Conservation (phyloP, 2,797 vertebrate genomes). For the Molothrus aeneus region DNA sequence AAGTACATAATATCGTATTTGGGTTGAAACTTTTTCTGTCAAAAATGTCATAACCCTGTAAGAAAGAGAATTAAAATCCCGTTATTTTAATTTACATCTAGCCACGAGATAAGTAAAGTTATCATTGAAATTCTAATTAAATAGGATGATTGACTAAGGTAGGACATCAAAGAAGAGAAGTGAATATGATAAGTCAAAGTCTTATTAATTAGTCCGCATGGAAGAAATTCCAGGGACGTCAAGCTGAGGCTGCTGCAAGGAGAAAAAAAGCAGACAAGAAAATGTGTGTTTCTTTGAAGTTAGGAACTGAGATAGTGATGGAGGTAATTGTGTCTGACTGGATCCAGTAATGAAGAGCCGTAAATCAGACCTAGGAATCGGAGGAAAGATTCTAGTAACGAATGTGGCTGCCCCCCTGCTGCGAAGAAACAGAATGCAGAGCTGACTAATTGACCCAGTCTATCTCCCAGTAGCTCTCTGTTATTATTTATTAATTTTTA, state of each 20-base stretch:
- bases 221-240: constrained; percentile 84
- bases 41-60: constrained; percentile 75
- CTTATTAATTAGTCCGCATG: constrained; percentile 87
- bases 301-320: constrained; percentile 80
- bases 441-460: constrained; percentile 92
- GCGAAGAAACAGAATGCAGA: constrained; percentile 87
- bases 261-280: constrained; percentile 81
- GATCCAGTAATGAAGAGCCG: constrained; percentile 90
- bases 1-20: constrained; percentile 73
- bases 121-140: constrained; percentile 87
- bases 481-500: constrained; percentile 99
- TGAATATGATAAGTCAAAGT: constrained; percentile 85
- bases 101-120: constrained; percentile 85
- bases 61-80: constrained; percentile 79
- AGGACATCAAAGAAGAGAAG: constrained; percentile 87
- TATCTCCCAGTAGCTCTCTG: constrained; percentile 88
- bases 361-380: constrained; percentile 82
- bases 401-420: constrained; percentile 81
- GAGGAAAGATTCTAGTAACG: constrained; percentile 82
- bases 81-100: constrained; percentile 86
- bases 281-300: constrained; percentile 92
- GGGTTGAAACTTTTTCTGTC: constrained; percentile 79
- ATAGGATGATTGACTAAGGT: constrained; percentile 87
- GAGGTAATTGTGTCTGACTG: constrained; percentile 94
- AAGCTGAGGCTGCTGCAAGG: constrained; percentile 84